A percentile compares a stretch with the other conserved stretches of the same genome.
These are phyloP conservation scores for Thamnophis elegans DNA, from an alignment of 2,797 vertebrate genomes.

Conservation along the genomic window DNA sequence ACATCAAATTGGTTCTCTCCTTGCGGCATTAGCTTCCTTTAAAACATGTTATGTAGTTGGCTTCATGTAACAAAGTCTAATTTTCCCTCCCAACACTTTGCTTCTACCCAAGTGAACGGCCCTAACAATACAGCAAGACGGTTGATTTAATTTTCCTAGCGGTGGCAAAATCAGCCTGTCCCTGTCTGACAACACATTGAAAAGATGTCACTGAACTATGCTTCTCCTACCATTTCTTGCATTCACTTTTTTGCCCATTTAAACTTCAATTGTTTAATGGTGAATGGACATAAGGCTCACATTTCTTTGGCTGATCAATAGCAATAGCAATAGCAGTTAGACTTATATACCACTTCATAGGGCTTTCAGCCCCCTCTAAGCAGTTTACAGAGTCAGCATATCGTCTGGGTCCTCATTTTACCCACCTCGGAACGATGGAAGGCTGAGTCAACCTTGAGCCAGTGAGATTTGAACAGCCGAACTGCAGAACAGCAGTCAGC, in stretches of 20 bases:
- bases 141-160: background rate
- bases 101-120: conserved; percentile 21
- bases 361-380: too few relatives aligned
- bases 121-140: conserved; percentile 31
- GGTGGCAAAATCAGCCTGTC: conserved; percentile 6
- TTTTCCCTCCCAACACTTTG: background rate
- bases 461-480: too few relatives aligned
- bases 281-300: conserved; percentile 40
- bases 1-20: background rate
- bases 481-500: too few relatives aligned
- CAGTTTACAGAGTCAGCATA: too few relatives aligned
- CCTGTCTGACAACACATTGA: conserved; percentile 22
- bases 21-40: background rate
- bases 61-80: conserved; percentile 13
- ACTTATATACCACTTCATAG: too few relatives aligned
- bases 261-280: conserved; percentile 35
- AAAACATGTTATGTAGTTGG: background rate
- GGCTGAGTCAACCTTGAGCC: too few relatives aligned
- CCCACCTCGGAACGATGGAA: too few relatives aligned
- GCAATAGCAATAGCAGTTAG: too few relatives aligned
- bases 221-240: conserved; percentile 30
- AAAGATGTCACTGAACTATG: conserved; percentile 15
- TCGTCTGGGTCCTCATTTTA: too few relatives aligned
- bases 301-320: conserved; percentile 52
- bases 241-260: conserved; percentile 5